These are phyloP conservation scores for Echinops telfairi DNA, from an alignment of 2,113 vertebrate species.

Conservation along the genomic window DNA sequence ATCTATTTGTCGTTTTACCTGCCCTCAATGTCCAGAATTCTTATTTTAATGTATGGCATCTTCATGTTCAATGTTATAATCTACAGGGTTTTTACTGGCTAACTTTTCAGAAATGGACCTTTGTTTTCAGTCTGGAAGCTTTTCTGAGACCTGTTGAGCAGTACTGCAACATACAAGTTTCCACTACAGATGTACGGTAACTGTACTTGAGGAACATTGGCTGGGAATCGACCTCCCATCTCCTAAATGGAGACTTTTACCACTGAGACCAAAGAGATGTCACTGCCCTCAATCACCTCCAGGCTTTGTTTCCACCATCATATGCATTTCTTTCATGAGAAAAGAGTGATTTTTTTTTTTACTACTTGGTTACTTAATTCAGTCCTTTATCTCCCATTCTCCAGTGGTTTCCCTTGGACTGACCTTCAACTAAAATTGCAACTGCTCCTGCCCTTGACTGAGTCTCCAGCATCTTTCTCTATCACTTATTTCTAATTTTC, in stretches of 20 bases:
- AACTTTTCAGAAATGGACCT: background rate
- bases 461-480: background rate
- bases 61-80: background rate
- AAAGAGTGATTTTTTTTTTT: background rate
- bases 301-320: conserved; percentile 26
- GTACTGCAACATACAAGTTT: background rate
- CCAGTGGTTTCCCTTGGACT: background rate
- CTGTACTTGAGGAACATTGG: background rate
- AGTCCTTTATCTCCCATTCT: background rate
- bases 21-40: background rate
- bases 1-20: background rate
- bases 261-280: background rate
- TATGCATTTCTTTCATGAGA: conserved; percentile 17
- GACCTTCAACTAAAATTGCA: background rate
- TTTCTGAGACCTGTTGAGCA: background rate
- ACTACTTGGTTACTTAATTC: background rate
- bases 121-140: background rate
- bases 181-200: background rate
- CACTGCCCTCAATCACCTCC: background rate
- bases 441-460: background rate
- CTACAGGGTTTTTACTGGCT: background rate
- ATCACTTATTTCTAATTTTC: background rate
- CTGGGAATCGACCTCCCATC: background rate
- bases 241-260: background rate
- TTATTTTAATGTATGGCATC: background rate